Evolutionary conservation across 1,140 invertebrate genomes (phyloP).

Genomic region (Lepidotrigona ventralis): DNA sequence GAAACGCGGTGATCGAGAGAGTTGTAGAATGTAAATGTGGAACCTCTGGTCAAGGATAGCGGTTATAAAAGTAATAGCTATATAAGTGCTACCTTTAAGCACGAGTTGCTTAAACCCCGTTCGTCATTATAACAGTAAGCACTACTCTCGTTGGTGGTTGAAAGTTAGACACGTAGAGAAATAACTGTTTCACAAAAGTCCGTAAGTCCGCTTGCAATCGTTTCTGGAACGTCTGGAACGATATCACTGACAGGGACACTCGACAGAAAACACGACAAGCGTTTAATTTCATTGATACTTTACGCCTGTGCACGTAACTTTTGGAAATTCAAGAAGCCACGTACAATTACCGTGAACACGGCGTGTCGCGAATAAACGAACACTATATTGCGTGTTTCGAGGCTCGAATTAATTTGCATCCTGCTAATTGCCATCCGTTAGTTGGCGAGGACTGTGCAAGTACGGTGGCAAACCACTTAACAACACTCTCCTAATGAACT

Average conservation of each 20-base stretch:
- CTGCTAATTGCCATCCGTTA: constrained; percentile 41
- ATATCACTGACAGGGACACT: neutral
- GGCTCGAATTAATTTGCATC: constrained; percentile 29
- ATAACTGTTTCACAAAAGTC: constrained; percentile 52
- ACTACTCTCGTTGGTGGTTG: constrained; percentile 57
- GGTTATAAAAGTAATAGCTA: constrained; percentile 43
- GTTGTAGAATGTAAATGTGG: constrained; percentile 25
- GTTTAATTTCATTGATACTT: neutral
- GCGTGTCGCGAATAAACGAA: constrained; percentile 25
- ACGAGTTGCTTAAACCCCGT: neutral
- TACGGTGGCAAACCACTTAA: constrained; percentile 16
- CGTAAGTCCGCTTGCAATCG: neutral
- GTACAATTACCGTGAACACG: neutral
- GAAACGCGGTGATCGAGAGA: constrained; percentile 7
- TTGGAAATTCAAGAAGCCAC: constrained; percentile 20
- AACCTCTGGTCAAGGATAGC: constrained; percentile 35
- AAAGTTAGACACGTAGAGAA: constrained; percentile 61
- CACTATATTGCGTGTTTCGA: constrained; percentile 16
- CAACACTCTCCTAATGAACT: constrained; percentile 17
- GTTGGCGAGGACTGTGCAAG: constrained; percentile 8
- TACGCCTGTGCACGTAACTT: neutral
- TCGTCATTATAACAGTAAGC: constrained; percentile 61
- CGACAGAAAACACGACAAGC: neutral
- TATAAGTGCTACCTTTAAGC: constrained; percentile 37
- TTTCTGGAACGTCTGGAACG: neutral